Evolutionary conservation across 2,888 invertebrate species (phyloP).

Genomic region (Brachyptera putata): DNA sequence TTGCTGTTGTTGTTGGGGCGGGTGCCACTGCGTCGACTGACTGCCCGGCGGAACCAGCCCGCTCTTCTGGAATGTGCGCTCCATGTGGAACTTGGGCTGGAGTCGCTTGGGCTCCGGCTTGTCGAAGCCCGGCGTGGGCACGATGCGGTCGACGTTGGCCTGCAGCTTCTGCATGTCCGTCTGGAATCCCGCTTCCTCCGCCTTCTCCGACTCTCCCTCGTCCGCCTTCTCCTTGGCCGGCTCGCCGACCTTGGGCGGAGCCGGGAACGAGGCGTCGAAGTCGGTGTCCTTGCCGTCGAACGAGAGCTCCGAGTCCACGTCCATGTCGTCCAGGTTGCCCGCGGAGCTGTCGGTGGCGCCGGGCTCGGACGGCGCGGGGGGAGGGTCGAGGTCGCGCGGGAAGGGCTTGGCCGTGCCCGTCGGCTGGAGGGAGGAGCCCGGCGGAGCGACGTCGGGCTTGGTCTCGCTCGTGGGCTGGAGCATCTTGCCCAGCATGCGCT

Average conservation of each 20-base stretch:
- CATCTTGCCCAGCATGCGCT: constrained; percentile 9
- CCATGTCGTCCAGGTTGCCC: neutral
- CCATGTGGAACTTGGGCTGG: constrained; percentile 17
- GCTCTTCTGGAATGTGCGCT: constrained; percentile 24
- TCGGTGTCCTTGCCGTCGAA: neutral
- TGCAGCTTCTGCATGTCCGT: constrained; percentile 12
- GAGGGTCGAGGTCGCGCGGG: neutral
- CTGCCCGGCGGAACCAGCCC: constrained; percentile 11
- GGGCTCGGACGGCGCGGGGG: constrained; percentile 8
- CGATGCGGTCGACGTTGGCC: constrained; percentile 9
- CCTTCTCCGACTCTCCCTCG: neutral
- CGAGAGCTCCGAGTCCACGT: constrained; percentile 7
- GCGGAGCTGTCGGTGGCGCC: neutral
- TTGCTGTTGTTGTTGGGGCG: neutral
- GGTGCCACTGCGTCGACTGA: neutral
- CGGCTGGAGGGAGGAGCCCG: neutral
- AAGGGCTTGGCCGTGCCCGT: constrained; percentile 27
- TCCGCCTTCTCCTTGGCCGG: neutral
- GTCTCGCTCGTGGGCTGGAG: neutral
- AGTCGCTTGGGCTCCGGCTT: constrained; percentile 5
- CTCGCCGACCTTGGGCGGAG: neutral
- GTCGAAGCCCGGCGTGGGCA: neutral
- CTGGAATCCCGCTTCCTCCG: neutral
- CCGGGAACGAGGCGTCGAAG: too few species aligned
- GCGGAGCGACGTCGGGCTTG: neutral